Evolutionary conservation across 2,888 invertebrate species (phyloP).

Genomic region (Andrena flavipes): DNA sequence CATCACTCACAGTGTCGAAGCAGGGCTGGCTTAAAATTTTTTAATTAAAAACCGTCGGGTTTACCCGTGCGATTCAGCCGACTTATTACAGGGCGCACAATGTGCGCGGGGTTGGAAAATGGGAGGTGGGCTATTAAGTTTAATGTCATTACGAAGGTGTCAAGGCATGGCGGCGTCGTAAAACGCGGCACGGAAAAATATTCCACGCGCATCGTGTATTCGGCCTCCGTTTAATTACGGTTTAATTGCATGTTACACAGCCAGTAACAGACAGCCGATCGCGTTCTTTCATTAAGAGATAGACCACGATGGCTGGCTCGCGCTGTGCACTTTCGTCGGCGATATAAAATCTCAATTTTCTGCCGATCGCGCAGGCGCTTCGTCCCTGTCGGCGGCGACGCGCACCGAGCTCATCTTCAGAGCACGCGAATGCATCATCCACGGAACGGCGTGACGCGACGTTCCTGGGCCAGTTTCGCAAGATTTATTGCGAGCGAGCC

Average conservation of each 20-base stretch:
- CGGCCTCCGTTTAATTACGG: slow-evolving; percentile 61
- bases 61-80: slow-evolving; percentile 10
- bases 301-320: slow-evolving; percentile 13
- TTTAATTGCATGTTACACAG: slow-evolving; percentile 65
- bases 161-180: slow-evolving; percentile 44
- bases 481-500: slow-evolving; percentile 30
- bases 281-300: slow-evolving; percentile 59
- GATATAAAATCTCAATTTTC: slow-evolving; percentile 41
- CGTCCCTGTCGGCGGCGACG: background rate
- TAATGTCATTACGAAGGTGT: slow-evolving; percentile 65
- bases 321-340: background rate
- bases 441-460: slow-evolving; percentile 30
- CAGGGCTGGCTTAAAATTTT: slow-evolving; percentile 48
- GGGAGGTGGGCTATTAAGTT: slow-evolving; percentile 52
- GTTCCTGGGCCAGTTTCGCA: slow-evolving; percentile 20
- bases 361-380: background rate
- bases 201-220: slow-evolving; percentile 48
- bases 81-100: slow-evolving; percentile 48
- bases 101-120: slow-evolving; percentile 36
- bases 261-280: slow-evolving; percentile 52
- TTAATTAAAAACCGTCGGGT: slow-evolving; percentile 54
- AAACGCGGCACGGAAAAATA: slow-evolving; percentile 51
- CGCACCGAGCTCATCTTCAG: background rate
- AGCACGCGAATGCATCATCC: background rate
- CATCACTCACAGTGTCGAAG: background rate